Base-by-base conservation (phyloP, 2,113 vertebrate species). In the Euleptes europaea region DNA sequence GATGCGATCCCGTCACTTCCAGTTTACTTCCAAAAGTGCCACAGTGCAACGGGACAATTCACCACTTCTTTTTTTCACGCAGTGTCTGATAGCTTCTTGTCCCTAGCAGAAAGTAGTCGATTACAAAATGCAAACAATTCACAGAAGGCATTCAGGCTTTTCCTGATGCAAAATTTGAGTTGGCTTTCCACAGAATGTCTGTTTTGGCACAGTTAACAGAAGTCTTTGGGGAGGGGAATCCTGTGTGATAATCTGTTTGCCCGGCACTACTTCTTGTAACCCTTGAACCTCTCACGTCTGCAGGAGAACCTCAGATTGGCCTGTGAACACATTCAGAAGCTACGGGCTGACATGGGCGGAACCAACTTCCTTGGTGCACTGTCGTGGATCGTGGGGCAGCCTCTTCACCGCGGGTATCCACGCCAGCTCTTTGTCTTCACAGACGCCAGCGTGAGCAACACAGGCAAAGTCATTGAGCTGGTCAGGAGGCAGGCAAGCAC, bases 391-490 rank as follows among this genome's bases (percentile, higher is more conserved):
- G 94, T 98, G 94, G 96, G 96, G 28, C 98, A 98, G 88, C 97
- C 98, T 10, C 95, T 96, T 85, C 98, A 97, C 84, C 97, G 95
- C 0, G 97, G 96, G 35, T 96, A 97, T 89, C 98, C 99, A n/a
- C 97, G 98, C 1, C 98, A 99, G 95, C 94, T 99, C 9, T 98
- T 99, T 89, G 95, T 99, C 85, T 94, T 99, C 83, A 98, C 96
- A 0, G 92, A 96, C 0, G 94, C 95, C 0, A 95, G 93, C 1
- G 73, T 89, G 28, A 87, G 40, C 78, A 96, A 92, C 3, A 90
- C 95, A 0, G 96, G 97, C 78, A 97, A 93, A 90, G 93, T 97
- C 86, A 95, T 99, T n/a, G 98, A 98, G 93, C 90, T 99, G 91
- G 94, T 98, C 91, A 96, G 97, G 82, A 96, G 97, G 91, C 98